Evolutionary conservation across 1,140 invertebrate species (phyloP).

Genomic region (Drosophila serrata): DNA sequence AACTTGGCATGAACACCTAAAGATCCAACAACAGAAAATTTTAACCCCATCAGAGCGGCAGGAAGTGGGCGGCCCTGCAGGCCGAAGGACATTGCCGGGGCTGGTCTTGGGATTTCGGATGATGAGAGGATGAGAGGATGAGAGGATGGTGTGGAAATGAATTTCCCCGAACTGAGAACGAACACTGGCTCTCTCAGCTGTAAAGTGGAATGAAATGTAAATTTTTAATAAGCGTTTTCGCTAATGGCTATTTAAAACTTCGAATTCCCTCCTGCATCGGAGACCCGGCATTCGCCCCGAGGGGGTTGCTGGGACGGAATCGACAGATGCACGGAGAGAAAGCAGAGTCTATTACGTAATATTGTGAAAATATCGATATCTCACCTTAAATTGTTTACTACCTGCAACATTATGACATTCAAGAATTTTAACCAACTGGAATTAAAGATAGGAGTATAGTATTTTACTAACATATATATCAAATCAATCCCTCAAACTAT

Average conservation of each 20-base stretch:
- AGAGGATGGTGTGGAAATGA: conserved; percentile 54
- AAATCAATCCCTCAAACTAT: no score
- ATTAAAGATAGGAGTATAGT: no score
- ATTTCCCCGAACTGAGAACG: conserved; percentile 59
- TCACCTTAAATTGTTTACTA: no score
- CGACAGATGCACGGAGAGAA: conserved; percentile 39
- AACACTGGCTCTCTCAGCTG: conserved; percentile 73
- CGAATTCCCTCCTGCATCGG: conserved; percentile 51
- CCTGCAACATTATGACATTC: no score
- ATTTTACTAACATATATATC: no score
- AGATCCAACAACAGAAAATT: conserved; percentile 74
- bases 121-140: conserved; percentile 12
- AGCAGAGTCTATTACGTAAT: no score
- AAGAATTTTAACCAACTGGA: no score
- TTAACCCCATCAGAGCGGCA: conserved; percentile 61
- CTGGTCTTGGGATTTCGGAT: conserved; percentile 30
- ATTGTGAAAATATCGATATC: no score
- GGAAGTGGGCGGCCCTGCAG: background rate
- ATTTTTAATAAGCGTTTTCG: conserved; percentile 85
- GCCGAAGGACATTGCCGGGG: conserved; percentile 22
- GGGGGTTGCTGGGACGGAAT: conserved; percentile 45
- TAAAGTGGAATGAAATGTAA: conserved; percentile 85
- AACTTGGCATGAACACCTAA: conserved; percentile 85
- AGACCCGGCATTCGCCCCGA: conserved; percentile 18
- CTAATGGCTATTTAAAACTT: conserved; percentile 85